These are phyloP conservation scores for Dermatemys mawii DNA, from an alignment of 2,113 vertebrate genomes.

Conservation along the genomic window DNA sequence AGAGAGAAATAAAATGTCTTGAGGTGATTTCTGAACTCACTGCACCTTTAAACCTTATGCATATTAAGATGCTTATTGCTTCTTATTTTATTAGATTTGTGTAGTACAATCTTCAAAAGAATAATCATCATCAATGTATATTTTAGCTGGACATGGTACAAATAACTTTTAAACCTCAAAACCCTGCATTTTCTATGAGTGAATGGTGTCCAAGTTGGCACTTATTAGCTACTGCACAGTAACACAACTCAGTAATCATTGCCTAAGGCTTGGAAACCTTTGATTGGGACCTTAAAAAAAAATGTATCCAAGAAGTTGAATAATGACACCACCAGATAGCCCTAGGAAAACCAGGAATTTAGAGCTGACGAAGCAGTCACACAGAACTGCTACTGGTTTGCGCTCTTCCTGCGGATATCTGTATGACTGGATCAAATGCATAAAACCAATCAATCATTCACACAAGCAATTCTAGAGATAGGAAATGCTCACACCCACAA, in stretches of 20 bases:
- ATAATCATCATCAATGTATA: constrained; percentile 42
- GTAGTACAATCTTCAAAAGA: constrained; percentile 38
- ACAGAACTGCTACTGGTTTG: not conserved
- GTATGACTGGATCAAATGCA: not conserved
- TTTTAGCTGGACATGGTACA: not conserved
- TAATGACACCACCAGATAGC: not conserved
- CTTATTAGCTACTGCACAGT: not conserved
- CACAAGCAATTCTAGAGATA: not conserved
- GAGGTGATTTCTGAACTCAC: constrained; percentile 52
- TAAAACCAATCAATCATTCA: not conserved
- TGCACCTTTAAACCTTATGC: constrained; percentile 21
- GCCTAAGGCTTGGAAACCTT: not conserved
- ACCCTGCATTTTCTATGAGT: not conserved
- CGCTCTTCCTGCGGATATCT: not conserved
- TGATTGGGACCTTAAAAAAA: not conserved
- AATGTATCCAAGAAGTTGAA: not conserved
- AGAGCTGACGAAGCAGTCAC: not conserved
- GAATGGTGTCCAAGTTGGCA: not conserved
- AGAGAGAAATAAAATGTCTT: not conserved
- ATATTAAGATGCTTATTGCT: constrained; percentile 38
- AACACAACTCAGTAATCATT: not conserved
- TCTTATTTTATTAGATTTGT: constrained; percentile 23
- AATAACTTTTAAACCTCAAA: constrained; percentile 28
- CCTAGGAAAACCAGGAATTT: not conserved
- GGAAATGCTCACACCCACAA: not conserved